Conservation (phyloP, 2,888 invertebrate species). For the Drosophila sordidula region DNA sequence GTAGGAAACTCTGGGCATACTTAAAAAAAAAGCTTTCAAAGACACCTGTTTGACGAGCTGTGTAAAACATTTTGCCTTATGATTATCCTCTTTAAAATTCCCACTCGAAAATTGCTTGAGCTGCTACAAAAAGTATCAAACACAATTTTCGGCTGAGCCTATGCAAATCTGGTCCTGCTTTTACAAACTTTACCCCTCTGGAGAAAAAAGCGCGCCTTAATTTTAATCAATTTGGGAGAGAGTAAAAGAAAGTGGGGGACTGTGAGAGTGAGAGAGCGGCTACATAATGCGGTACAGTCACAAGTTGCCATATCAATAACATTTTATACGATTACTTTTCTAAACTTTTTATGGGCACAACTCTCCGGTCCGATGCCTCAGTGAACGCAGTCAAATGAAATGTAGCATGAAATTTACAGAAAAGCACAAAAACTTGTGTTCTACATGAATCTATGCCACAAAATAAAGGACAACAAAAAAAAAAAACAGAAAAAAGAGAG, state of each 20-base stretch:
- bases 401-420: slow-evolving; percentile 67
- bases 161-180: background rate
- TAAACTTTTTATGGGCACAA: slow-evolving; percentile 71
- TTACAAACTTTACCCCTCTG: background rate
- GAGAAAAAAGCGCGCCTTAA: slow-evolving; percentile 27
- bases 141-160: background rate
- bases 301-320: slow-evolving; percentile 72
- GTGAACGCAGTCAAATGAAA: slow-evolving; percentile 58
- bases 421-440: slow-evolving; percentile 50
- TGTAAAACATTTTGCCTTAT: background rate
- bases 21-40: background rate
- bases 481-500: slow-evolving; percentile 2
- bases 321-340: slow-evolving; percentile 80
- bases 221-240: slow-evolving; percentile 64
- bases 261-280: background rate
- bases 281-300: slow-evolving; percentile 18
- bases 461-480: slow-evolving; percentile 6
- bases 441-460: slow-evolving; percentile 19
- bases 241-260: background rate
- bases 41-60: background rate
- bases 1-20: too few relatives aligned
- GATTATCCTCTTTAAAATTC: background rate
- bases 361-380: slow-evolving; percentile 40
- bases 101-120: background rate
- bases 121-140: background rate